Conservation (phyloP, 2,113 vertebrate species). For the Bubo blakistoni region DNA sequence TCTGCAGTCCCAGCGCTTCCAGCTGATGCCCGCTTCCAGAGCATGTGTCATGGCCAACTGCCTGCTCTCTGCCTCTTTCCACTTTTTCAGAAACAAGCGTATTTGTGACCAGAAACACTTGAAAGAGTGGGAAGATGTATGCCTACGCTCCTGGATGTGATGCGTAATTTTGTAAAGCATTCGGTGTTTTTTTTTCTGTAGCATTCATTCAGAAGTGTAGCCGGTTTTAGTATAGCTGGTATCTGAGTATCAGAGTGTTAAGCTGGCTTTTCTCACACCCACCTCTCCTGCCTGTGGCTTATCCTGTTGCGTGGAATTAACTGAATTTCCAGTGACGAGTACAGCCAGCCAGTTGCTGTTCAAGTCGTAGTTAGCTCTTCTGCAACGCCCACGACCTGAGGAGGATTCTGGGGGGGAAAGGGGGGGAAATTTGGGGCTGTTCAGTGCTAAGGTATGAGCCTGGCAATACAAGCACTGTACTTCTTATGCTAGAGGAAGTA, state of each 20-base stretch:
- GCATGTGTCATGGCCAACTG: background rate
- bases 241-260: background rate
- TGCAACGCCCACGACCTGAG: background rate
- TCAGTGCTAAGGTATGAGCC: background rate
- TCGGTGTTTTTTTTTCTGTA: background rate
- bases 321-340: conserved; percentile 59
- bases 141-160: background rate
- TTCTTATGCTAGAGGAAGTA: background rate
- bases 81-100: background rate
- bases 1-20: background rate
- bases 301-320: conserved; percentile 70
- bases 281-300: conserved; percentile 41
- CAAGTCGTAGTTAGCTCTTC: background rate
- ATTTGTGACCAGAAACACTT: background rate
- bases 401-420: background rate
- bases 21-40: background rate
- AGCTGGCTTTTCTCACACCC: conserved; percentile 1
- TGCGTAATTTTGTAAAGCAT: background rate
- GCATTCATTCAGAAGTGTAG: conserved; percentile 8
- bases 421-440: background rate
- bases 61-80: background rate
- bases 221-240: background rate
- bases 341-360: background rate
- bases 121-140: background rate
- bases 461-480: background rate